phyloP scores from a whole-genome alignment of 2,888 invertebrate species.

The Ernsta delagoae region DNA sequence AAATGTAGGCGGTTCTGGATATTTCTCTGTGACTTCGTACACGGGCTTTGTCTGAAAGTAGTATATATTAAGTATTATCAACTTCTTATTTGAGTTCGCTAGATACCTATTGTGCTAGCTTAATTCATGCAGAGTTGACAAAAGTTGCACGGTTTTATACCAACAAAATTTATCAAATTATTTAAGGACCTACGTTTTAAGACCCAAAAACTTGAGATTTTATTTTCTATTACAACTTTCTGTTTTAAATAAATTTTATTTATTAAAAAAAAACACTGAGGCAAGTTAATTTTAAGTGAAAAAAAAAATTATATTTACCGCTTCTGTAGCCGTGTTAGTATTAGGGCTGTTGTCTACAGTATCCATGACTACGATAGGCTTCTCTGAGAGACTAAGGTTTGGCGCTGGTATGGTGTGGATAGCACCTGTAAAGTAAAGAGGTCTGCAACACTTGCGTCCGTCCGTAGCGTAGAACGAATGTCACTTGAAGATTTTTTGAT shows the following conservation, averaged over 20 bases:
- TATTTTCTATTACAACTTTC: too few species aligned
- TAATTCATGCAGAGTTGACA: too few species aligned
- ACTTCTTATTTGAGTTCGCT: too few species aligned
- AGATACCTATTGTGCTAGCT: too few species aligned
- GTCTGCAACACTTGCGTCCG: conserved; percentile 62
- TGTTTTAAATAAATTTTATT: too few species aligned
- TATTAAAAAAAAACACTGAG: too few species aligned
- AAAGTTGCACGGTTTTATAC: too few species aligned
- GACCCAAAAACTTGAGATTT: too few species aligned
- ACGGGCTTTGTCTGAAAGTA: conserved; percentile 49
- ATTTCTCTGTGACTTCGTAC: conserved; percentile 76
- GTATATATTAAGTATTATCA: neutral
- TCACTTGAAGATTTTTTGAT: conserved; percentile 39
- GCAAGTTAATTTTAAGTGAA: too few species aligned
- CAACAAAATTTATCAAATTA: too few species aligned
- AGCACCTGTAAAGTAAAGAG: conserved; percentile 84
- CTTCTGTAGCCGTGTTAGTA: conserved; percentile 50
- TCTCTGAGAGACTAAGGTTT: conserved; percentile 89
- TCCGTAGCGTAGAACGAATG: conserved; percentile 54
- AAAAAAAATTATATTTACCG: conserved; percentile 47
- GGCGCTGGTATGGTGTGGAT: conserved; percentile 95
- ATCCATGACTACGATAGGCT: conserved; percentile 82
- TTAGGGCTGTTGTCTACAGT: conserved; percentile 47
- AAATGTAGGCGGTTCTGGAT: conserved; percentile 57
- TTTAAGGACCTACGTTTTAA: too few species aligned